phyloP scores from a whole-genome alignment of 2,113 vertebrate genomes.

The Chaetodon trifascialis region DNA sequence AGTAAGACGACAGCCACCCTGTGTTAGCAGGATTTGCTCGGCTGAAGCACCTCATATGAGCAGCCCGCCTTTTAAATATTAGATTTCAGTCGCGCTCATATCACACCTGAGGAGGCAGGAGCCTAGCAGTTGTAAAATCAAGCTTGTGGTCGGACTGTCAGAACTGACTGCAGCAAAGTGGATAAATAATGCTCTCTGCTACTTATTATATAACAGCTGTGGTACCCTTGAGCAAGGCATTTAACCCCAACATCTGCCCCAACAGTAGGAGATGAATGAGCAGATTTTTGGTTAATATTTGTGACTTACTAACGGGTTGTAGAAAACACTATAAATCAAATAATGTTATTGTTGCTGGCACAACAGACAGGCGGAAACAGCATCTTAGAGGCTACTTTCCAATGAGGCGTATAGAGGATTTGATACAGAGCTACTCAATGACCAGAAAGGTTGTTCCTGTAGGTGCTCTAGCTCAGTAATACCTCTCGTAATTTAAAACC shows the following conservation, averaged over 20 bases:
- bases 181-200: slow-evolving; percentile 14
- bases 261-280: neutral
- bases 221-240: neutral
- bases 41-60: slow-evolving; percentile 42
- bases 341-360: neutral
- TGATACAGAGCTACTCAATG: neutral
- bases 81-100: slow-evolving; percentile 19
- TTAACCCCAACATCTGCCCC: neutral
- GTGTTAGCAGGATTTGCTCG: slow-evolving; percentile 36
- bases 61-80: slow-evolving; percentile 31
- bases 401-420: neutral
- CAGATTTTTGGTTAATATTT: neutral
- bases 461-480: no score
- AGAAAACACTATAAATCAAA: no score
- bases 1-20: slow-evolving; percentile 44
- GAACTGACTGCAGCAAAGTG: neutral
- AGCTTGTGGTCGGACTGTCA: neutral
- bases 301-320: neutral
- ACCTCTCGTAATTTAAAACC: neutral
- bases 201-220: neutral
- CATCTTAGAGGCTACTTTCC: no score
- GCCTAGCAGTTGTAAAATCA: neutral
- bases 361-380: neutral
- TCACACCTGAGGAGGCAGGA: slow-evolving; percentile 51
- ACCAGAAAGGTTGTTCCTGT: neutral